phyloP scores from a whole-genome alignment of 2,888 invertebrate species.

The Athalia cordata region DNA sequence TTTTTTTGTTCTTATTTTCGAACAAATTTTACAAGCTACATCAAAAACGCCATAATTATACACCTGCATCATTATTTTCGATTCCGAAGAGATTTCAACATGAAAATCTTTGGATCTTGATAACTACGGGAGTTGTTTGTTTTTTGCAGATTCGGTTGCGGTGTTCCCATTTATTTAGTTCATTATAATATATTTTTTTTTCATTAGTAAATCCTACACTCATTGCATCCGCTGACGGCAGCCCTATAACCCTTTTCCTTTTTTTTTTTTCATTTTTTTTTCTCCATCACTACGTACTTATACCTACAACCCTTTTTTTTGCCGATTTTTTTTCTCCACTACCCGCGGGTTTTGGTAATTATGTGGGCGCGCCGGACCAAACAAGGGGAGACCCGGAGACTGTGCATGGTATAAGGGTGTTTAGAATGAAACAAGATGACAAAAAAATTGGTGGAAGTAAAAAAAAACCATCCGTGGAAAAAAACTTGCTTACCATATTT shows the following conservation, averaged over 20 bases:
- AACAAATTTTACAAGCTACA: too few species aligned
- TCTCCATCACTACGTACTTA: neutral
- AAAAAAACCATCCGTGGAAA: constrained; percentile 59
- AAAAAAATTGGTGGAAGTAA: constrained; percentile 56
- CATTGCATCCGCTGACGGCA: too few species aligned
- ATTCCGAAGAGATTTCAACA: too few species aligned
- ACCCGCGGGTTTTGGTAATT: constrained; percentile 63
- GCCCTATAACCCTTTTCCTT: neutral
- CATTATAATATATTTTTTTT: too few species aligned
- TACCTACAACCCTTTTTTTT: neutral
- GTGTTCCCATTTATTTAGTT: too few species aligned
- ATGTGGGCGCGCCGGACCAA: constrained; percentile 72
- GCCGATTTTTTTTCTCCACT: constrained; percentile 19
- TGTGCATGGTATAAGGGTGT: constrained; percentile 36
- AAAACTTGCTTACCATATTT: constrained; percentile 29
- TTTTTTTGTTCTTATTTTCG: too few species aligned
- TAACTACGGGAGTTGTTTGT: too few species aligned
- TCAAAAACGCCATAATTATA: too few species aligned
- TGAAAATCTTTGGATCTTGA: too few species aligned
- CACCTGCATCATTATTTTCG: too few species aligned
- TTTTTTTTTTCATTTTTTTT: neutral
- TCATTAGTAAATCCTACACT: too few species aligned
- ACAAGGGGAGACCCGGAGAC: constrained; percentile 61
- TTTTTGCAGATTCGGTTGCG: too few species aligned
- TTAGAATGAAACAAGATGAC: constrained; percentile 36